Percentiles rank a stretch among this genome's conserved stretches.
Evolutionary conservation across 2,113 vertebrate genomes (phyloP).

Genomic region (Oreocharis arfaki): DNA sequence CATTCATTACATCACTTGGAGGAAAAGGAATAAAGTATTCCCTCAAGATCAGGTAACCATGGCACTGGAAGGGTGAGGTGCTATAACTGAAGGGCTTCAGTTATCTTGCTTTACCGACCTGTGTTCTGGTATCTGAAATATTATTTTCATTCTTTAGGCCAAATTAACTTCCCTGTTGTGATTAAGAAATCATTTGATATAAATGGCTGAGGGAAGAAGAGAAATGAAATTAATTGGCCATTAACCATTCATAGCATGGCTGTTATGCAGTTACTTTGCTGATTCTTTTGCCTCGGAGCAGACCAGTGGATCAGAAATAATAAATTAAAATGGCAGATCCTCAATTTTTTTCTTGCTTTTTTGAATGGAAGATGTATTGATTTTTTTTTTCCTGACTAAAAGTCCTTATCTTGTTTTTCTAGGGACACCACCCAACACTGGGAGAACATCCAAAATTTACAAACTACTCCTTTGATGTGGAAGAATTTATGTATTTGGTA

Average conservation of each 20-base stretch:
- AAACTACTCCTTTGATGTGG: constrained; percentile 92
- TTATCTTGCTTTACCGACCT: neutral
- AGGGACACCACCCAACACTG: constrained; percentile 97
- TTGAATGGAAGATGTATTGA: neutral
- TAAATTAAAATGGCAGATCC: constrained; percentile 1
- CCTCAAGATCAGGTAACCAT: constrained; percentile 89
- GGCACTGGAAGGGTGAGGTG: neutral
- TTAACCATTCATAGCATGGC: neutral
- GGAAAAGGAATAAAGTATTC: constrained; percentile 86
- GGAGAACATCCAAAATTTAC: constrained; percentile 97
- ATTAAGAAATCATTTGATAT: constrained; percentile 29
- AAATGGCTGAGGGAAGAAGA: neutral
- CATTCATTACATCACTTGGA: constrained; percentile 91
- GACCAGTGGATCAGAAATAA: constrained; percentile 19
- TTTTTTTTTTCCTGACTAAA: neutral
- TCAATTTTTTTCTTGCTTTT: neutral
- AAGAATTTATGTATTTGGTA: constrained; percentile 91
- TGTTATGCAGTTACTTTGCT: neutral
- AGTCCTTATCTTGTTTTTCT: constrained; percentile 24
- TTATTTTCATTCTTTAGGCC: neutral
- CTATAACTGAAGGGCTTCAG: neutral
- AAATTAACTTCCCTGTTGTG: constrained; percentile 6
- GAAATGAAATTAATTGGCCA: constrained; percentile 38
- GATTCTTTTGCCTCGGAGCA: neutral
- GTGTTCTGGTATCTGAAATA: neutral